Conservation (phyloP, 2,113 vertebrate species). For the Antidorcas marsupialis region DNA sequence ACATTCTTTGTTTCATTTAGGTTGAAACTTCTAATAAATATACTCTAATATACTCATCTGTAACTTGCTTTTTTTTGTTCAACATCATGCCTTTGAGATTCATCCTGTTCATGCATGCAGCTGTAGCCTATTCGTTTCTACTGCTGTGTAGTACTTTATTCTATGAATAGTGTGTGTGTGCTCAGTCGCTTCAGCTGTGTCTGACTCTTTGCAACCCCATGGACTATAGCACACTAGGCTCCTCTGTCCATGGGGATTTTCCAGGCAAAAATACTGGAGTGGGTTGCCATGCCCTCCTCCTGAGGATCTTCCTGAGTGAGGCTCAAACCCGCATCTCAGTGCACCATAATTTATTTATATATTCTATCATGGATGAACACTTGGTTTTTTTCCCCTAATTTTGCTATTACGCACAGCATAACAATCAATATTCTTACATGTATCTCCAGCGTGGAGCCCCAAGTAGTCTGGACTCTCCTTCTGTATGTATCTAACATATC, state of each 20-base stretch:
- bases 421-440: background rate
- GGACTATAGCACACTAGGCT: background rate
- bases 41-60: background rate
- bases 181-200: background rate
- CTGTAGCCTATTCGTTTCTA: background rate
- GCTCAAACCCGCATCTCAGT: background rate
- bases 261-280: background rate
- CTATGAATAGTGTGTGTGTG: background rate
- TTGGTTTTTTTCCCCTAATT: background rate
- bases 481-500: background rate
- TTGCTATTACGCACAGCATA: background rate
- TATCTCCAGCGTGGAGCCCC: background rate
- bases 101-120: background rate
- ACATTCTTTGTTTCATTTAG: background rate
- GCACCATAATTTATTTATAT: background rate
- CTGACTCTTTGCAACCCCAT: background rate
- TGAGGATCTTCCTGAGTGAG: background rate
- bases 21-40: background rate
- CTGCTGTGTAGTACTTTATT: background rate
- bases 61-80: background rate
- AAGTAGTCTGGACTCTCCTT: background rate
- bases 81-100: background rate
- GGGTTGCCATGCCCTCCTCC: background rate
- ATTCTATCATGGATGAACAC: background rate
- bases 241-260: background rate